Conservation (phyloP, 1,140 invertebrate species). For the Bombus superbus region DNA sequence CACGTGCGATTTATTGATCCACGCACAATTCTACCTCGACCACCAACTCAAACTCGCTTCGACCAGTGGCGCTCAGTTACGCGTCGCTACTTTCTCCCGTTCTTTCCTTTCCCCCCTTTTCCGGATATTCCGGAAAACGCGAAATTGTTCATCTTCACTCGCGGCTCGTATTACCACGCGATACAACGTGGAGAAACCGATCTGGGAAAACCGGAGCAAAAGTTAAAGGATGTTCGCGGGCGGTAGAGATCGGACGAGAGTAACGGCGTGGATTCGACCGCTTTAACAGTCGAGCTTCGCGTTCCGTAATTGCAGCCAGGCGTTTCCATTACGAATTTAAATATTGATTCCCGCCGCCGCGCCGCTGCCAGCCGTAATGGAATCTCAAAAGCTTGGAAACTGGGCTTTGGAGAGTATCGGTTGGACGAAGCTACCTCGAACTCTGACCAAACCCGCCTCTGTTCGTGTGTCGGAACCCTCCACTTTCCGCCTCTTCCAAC, state of each 20-base stretch:
- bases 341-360: constrained; percentile 73
- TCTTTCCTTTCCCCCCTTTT: background rate
- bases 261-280: constrained; percentile 29
- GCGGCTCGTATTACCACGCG: background rate
- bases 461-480: background rate
- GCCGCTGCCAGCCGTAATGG: constrained; percentile 66
- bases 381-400: constrained; percentile 61
- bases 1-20: constrained; percentile 82
- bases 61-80: constrained; percentile 71
- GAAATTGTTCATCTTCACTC: background rate
- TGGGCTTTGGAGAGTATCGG: constrained; percentile 44
- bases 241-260: background rate
- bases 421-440: constrained; percentile 7
- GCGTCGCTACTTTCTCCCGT: background rate
- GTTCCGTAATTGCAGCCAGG: constrained; percentile 48
- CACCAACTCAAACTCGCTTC: constrained; percentile 50
- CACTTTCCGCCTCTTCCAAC: constrained; percentile 3
- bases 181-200: background rate
- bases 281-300: constrained; percentile 12
- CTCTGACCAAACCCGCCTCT: background rate
- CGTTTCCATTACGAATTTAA: constrained; percentile 74
- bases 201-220: too few relatives aligned
- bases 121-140: background rate
- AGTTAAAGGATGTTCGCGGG: background rate
- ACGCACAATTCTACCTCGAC: constrained; percentile 74